These are phyloP conservation scores for Diabrotica undecimpunctata DNA, from an alignment of 1,140 invertebrate species.

Conservation along the genomic window DNA sequence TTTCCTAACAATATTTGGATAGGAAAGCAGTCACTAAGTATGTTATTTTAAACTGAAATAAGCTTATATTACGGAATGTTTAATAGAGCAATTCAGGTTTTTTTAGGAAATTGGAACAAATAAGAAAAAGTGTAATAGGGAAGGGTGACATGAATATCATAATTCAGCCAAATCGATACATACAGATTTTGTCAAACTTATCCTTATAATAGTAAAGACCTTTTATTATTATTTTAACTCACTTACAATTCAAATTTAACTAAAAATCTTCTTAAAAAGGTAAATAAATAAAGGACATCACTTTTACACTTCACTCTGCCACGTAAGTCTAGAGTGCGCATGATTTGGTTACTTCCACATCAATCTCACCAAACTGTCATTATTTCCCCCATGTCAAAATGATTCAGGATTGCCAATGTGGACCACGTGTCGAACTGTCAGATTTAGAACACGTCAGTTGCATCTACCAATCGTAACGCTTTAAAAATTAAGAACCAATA, in stretches of 20 bases:
- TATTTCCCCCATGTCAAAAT: constrained; percentile 17
- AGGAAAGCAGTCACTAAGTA: too few species aligned
- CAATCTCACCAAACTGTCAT: constrained; percentile 31
- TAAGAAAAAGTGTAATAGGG: too few species aligned
- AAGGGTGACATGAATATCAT: too few species aligned
- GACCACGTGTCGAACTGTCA: background rate
- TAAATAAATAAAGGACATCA: constrained; percentile 48
- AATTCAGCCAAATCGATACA: too few species aligned
- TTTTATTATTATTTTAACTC: constrained; percentile 22
- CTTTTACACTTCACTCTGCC: constrained; percentile 50
- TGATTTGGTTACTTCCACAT: constrained; percentile 49
- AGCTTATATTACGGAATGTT: too few species aligned
- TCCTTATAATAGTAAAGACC: too few species aligned
- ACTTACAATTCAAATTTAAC: constrained; percentile 39
- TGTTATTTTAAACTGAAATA: too few species aligned
- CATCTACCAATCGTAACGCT: background rate
- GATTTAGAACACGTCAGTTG: background rate
- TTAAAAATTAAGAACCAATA: too few species aligned
- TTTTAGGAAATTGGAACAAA: too few species aligned
- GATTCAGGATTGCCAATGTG: background rate
- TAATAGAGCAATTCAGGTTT: too few species aligned
- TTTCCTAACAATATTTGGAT: too few species aligned
- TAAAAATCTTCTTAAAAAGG: constrained; percentile 35
- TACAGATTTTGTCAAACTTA: too few species aligned
- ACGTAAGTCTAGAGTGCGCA: constrained; percentile 59